These are phyloP conservation scores for Gryllus longicercus DNA, from an alignment of 2,888 invertebrate genomes.

Conservation along the genomic window DNA sequence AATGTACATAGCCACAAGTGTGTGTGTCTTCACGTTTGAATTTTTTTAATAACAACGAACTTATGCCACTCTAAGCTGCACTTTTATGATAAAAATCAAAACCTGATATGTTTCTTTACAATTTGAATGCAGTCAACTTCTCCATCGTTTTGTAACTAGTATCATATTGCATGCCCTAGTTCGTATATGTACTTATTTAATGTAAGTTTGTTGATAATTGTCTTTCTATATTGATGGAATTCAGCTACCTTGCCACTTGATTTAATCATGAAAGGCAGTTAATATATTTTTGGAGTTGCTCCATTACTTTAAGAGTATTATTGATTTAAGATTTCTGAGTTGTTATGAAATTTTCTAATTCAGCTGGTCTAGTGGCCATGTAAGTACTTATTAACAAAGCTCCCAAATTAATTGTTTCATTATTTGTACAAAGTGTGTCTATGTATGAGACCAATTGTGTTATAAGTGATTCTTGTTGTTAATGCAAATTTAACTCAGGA, in stretches of 20 bases:
- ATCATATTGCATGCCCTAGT: conserved; percentile 11
- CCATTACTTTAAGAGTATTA: background rate
- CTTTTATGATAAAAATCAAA: background rate
- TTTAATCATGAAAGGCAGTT: background rate
- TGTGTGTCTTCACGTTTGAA: background rate
- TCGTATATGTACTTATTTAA: conserved; percentile 1
- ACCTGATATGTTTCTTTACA: background rate
- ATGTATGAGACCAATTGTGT: conserved; percentile 5
- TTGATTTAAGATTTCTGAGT: conserved; percentile 8
- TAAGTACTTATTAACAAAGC: background rate
- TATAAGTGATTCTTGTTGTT: background rate
- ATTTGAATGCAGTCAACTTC: conserved; percentile 2
- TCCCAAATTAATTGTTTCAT: background rate
- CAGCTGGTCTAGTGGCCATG: background rate
- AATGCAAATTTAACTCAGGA: conserved; percentile 8
- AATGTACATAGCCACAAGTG: conserved; percentile 10
- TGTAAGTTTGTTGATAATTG: background rate
- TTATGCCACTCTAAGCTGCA: conserved; percentile 11
- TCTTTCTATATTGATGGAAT: background rate
- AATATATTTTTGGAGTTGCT: background rate
- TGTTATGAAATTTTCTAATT: background rate
- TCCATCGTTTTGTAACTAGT: background rate
- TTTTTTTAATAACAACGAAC: conserved; percentile 11
- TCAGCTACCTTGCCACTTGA: background rate
- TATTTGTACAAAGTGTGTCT: conserved; percentile 9